These are phyloP conservation scores for Branchinecta lindahli DNA, from an alignment of 1,140 invertebrate species.

Conservation along the genomic window DNA sequence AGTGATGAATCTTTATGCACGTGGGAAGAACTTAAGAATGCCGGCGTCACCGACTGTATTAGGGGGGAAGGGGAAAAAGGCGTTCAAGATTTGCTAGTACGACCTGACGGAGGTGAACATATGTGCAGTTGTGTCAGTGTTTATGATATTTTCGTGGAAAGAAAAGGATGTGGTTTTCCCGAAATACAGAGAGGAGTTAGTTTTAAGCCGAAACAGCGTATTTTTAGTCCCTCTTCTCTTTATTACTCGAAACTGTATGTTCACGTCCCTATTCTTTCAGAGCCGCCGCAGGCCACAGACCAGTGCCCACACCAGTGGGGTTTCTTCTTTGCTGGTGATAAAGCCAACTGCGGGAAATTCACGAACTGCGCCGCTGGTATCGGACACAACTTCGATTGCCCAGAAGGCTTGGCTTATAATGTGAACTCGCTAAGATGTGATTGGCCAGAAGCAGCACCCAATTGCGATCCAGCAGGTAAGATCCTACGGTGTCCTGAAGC, in stretches of 20 bases:
- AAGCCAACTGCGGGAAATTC: constrained; percentile 23
- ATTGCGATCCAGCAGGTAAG: constrained; percentile 25
- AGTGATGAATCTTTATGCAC: too few relatives aligned
- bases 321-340: constrained; percentile 21
- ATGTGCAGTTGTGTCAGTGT: too few relatives aligned
- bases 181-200: too few relatives aligned
- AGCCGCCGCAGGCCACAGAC: constrained; percentile 51
- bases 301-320: constrained; percentile 32
- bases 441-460: constrained; percentile 26
- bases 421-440: constrained; percentile 24
- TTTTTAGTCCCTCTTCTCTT: too few relatives aligned
- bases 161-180: too few relatives aligned
- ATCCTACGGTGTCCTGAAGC: background rate
- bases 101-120: too few relatives aligned
- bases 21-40: too few relatives aligned
- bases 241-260: constrained; percentile 1
- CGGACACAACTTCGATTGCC: constrained; percentile 23
- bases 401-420: constrained; percentile 27
- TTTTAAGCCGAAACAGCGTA: too few relatives aligned
- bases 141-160: too few relatives aligned
- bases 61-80: too few relatives aligned
- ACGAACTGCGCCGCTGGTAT: constrained; percentile 25
- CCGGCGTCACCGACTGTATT: too few relatives aligned
- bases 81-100: too few relatives aligned
- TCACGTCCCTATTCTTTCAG: constrained; percentile 34